phyloP scores from a whole-genome alignment of 2,113 vertebrate genomes.

The Solea solea region DNA sequence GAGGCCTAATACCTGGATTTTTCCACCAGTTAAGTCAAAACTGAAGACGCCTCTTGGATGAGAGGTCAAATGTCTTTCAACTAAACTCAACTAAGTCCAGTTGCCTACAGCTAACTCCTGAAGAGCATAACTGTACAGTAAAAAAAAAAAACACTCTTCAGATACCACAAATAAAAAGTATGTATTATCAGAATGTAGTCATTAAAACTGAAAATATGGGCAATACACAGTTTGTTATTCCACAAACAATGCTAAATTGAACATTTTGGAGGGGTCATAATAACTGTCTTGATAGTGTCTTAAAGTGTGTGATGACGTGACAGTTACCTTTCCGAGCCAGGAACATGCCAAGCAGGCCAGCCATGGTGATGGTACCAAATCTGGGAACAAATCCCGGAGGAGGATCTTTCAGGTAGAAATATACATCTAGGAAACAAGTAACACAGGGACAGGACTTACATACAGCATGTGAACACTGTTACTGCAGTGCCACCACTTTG shows the following conservation, averaged over 20 bases:
- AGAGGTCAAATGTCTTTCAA: too few species aligned
- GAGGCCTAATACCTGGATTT: too few species aligned
- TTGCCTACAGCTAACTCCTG: too few species aligned
- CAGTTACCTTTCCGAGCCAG: constrained; percentile 86
- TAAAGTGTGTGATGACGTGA: background rate
- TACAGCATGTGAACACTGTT: background rate
- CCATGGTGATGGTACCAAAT: constrained; percentile 84
- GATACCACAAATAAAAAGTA: too few species aligned
- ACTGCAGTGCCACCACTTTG: too few species aligned
- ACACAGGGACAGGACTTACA: constrained; percentile 13
- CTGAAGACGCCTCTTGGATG: too few species aligned
- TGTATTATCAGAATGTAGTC: too few species aligned
- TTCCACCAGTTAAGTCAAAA: too few species aligned
- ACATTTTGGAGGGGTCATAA: background rate
- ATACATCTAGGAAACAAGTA: constrained; percentile 81
- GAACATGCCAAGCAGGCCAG: constrained; percentile 86
- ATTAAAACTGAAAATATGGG: background rate
- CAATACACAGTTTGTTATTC: background rate
- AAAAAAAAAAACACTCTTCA: too few species aligned
- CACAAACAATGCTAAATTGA: background rate
- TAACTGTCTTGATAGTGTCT: background rate
- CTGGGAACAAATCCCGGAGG: constrained; percentile 89
- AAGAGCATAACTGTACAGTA: too few species aligned
- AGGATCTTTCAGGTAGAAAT: constrained; percentile 89
- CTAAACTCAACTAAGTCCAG: too few species aligned